Percentiles rank a stretch among this genome's conserved stretches.
Conservation (phyloP, 2,888 invertebrate species). For the Ophraella communa region DNA sequence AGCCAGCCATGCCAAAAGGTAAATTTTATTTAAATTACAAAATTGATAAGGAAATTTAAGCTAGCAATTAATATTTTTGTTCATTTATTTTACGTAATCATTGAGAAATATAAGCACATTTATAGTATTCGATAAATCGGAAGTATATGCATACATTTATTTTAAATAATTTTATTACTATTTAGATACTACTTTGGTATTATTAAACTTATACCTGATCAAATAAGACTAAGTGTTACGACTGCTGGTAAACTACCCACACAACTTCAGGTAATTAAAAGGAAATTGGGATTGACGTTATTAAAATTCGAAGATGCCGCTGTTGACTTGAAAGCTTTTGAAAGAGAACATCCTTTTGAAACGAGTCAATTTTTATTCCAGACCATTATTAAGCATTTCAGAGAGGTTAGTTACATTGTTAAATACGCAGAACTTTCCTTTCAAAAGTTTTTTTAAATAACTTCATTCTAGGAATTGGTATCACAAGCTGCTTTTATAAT, state of each 20-base stretch:
- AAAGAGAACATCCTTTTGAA: conserved; percentile 88
- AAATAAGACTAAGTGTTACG: conserved; percentile 87
- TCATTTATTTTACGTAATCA: no score
- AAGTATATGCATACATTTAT: no score
- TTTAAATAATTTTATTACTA: neutral
- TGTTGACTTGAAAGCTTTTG: conserved; percentile 89
- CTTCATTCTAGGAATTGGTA: conserved; percentile 73
- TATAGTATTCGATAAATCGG: no score
- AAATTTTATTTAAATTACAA: conserved; percentile 50
- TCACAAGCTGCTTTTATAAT: conserved; percentile 96
- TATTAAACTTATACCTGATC: conserved; percentile 56
- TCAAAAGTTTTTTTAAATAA: no score
- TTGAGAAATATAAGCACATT: no score
- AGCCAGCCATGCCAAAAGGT: conserved; percentile 80
- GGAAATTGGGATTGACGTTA: conserved; percentile 83
- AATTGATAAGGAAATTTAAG: neutral
- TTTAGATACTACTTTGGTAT: conserved; percentile 56
- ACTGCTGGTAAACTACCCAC: conserved; percentile 84
- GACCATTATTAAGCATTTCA: conserved; percentile 85
- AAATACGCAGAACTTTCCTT: no score
- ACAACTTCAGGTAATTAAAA: conserved; percentile 81
- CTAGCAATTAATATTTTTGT: no score
- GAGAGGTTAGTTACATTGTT: conserved; percentile 64
- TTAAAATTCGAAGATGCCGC: conserved; percentile 97
- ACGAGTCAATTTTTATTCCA: conserved; percentile 83